Base-by-base conservation (phyloP, 2,888 invertebrate species). In the Drosophila meridiana region DNA sequence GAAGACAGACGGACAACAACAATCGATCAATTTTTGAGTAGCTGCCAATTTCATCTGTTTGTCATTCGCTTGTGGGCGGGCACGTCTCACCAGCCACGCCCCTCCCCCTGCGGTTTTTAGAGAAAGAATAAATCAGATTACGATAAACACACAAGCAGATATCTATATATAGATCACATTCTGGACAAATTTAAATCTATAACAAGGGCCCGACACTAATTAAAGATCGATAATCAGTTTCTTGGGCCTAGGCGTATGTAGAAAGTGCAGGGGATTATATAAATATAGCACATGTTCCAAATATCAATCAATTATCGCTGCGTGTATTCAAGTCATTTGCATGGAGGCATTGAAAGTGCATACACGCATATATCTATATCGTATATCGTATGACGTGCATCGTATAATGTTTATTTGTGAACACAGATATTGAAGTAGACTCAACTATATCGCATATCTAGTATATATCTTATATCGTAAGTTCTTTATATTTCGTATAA, bases 181-280 rank as follows among this genome's bases (percentile, higher is more conserved):
- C 30, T 56, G 13, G 6, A 63, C 57, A 80, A 62, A 68, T 68
- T 57, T 60, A 68, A 63, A 80, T 80, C 72, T 71, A 78, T 80
- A 78, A 80, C 61, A 38, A 53, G 53, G 26, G 42, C 50, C 28
- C 20, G 34, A 13, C 34, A 58, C 62, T 60, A 74, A 74, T 80
- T 64, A 53, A 20, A 32, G 30, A 60, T 60, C 60, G 60, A 60
- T 60, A 60, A 40, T n/a, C n/a, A 20, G 8, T 1, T 2, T 13
- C 20, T n/a, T 64, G 71, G 42, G 62, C 56, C 64, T 14, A 5
- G 30, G 30, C 14, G 48, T 5, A 28, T n/a, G 61, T 59, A 76
- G 71, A 76, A 76, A 76, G 76, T 68, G 48, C 14, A 34, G 42
- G 50, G 20, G 34, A 36, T 56, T 45, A 56, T 28, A 43, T 36